Conservation (phyloP, 2,113 vertebrate genomes). For the Ophiodon elongatus region DNA sequence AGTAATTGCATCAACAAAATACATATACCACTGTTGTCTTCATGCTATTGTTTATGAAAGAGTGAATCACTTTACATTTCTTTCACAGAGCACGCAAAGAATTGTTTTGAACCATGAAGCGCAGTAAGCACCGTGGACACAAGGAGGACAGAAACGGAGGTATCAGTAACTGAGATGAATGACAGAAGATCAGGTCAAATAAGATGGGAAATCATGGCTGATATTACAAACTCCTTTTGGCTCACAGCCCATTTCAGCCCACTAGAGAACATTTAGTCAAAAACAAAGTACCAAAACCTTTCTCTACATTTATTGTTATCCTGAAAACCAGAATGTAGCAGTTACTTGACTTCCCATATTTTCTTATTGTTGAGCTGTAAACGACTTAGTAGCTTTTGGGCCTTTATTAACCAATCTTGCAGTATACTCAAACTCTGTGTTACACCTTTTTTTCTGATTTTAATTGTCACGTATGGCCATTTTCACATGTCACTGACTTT, state of each 20-base stretch:
- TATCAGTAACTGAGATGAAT: constrained; percentile 43
- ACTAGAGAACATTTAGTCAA: not conserved
- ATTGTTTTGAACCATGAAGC: constrained; percentile 88
- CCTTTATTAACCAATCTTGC: not conserved
- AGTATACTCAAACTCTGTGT: not conserved
- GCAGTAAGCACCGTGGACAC: constrained; percentile 86
- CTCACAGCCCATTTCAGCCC: not conserved
- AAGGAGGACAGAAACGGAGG: constrained; percentile 89
- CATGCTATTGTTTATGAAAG: not conserved
- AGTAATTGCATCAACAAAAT: not conserved
- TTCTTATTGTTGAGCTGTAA: not conserved
- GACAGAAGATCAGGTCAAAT: constrained; percentile 17
- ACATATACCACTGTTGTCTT: not conserved
- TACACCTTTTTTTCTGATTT: not conserved
- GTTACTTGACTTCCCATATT: not conserved
- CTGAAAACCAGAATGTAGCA: not conserved
- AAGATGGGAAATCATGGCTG: constrained; percentile 14
- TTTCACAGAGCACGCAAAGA: constrained; percentile 79
- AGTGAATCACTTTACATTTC: not conserved
- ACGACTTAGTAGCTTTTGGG: not conserved
- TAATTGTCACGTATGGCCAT: not conserved
- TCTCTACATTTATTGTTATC: not conserved
- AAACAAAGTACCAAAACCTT: not conserved
- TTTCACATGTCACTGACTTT: not conserved
- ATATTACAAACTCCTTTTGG: constrained; percentile 13